Percentiles rank a stretch among this genome's conserved stretches.
These are phyloP conservation scores for Lepidocyrtoides sp. DNA, from an alignment of 2,888 invertebrate genomes.

Conservation along the genomic window DNA sequence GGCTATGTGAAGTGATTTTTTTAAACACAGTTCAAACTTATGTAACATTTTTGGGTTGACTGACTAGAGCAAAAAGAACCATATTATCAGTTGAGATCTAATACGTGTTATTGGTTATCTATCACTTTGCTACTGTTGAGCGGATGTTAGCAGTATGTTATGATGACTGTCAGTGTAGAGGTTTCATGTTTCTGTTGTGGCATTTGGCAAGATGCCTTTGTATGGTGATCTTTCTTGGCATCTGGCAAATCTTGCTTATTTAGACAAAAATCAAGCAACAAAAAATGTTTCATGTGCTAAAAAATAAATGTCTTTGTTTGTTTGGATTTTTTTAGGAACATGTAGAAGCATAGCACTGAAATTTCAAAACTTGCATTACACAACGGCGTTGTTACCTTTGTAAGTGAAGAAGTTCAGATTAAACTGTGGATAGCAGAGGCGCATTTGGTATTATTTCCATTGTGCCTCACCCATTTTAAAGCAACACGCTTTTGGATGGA, in stretches of 20 bases:
- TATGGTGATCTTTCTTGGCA: background rate
- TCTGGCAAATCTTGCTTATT: background rate
- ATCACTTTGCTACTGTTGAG: background rate
- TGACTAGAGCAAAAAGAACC: background rate
- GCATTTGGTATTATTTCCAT: background rate
- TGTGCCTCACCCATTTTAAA: background rate
- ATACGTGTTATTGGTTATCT: background rate
- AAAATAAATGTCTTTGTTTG: background rate
- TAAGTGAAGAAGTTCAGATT: background rate
- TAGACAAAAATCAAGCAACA: background rate
- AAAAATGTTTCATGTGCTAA: background rate
- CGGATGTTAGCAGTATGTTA: too few species aligned
- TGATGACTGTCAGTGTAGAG: background rate
- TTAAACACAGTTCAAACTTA: too few species aligned
- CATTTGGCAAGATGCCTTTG: background rate
- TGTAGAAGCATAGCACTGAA: constrained; percentile 7
- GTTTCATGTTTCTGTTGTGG: background rate
- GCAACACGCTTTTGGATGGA: too few species aligned
- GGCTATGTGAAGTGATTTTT: too few species aligned
- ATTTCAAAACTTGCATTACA: too few species aligned
- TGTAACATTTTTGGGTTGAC: background rate
- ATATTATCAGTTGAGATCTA: background rate
- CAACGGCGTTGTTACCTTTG: background rate
- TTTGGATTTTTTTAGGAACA: constrained; percentile 33
- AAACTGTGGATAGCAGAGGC: background rate